Percentiles rank a stretch among this genome's conserved stretches.
Evolutionary conservation across 2,797 vertebrate genomes (phyloP).

Genomic region (Peromyscus attwateri): DNA sequence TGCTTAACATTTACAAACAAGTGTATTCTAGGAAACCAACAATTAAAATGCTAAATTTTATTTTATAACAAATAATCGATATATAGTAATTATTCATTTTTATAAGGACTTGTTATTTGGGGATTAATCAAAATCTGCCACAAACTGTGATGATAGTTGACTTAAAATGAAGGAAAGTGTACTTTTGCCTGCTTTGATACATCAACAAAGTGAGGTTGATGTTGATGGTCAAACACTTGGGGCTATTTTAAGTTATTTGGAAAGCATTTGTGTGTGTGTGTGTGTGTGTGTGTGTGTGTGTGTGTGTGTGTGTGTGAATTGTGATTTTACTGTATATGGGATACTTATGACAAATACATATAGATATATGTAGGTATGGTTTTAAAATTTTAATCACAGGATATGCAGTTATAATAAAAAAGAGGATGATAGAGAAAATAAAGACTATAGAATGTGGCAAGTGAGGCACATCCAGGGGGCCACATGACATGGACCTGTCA

Average conservation of each 20-base stretch:
- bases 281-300: background rate
- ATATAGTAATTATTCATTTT: background rate
- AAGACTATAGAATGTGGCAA: background rate
- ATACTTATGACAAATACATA: conserved; percentile 44
- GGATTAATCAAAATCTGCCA: conserved; percentile 28
- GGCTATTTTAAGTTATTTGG: conserved; percentile 46
- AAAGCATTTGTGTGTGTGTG: background rate
- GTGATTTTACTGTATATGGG: conserved; percentile 27
- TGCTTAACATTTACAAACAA: conserved; percentile 59
- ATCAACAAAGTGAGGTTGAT: background rate
- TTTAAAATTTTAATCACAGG: background rate
- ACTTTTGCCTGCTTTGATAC: conserved; percentile 4
- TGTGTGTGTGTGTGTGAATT: background rate
- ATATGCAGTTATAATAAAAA: conserved; percentile 32
- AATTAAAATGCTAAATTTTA: conserved; percentile 34
- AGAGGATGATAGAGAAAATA: conserved; percentile 5
- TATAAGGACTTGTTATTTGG: conserved; percentile 11
- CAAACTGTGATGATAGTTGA: conserved; percentile 22
- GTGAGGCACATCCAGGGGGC: background rate
- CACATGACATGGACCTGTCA: background rate
- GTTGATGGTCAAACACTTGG: background rate
- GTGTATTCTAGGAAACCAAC: background rate
- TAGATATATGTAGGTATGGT: background rate
- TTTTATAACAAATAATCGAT: conserved; percentile 32
- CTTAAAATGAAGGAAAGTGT: background rate